A percentile compares a stretch with the other conserved stretches of the same genome.
Evolutionary conservation across 1,140 invertebrate species (phyloP).

Genomic region (Heliconius melpomene): DNA sequence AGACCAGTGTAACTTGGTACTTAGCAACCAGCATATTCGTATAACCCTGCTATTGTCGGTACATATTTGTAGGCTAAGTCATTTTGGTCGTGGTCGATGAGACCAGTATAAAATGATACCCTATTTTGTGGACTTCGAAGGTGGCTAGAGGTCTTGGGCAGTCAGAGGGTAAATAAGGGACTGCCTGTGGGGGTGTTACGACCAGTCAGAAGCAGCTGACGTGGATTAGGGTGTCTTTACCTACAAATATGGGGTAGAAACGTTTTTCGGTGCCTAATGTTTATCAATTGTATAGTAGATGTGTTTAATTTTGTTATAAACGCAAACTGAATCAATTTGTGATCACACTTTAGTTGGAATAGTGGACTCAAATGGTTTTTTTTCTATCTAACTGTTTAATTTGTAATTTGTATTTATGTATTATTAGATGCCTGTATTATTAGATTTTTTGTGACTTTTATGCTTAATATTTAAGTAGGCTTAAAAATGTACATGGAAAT

Average conservation of each 20-base stretch:
- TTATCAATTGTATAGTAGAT: constrained; percentile 44
- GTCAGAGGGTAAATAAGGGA: constrained; percentile 63
- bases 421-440: too few relatives aligned
- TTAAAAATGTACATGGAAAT: too few relatives aligned
- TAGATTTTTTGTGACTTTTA: too few relatives aligned
- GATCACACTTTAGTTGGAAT: constrained; percentile 11
- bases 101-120: constrained; percentile 54
- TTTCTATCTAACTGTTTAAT: not conserved
- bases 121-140: constrained; percentile 35
- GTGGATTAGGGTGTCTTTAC: constrained; percentile 77
- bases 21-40: constrained; percentile 36
- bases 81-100: constrained; percentile 44
- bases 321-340: constrained; percentile 33
- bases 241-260: constrained; percentile 63
- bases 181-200: constrained; percentile 52
- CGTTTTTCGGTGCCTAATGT: constrained; percentile 53
- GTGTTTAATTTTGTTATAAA: constrained; percentile 42
- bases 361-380: not conserved
- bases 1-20: constrained; percentile 45
- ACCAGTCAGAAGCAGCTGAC: constrained; percentile 78
- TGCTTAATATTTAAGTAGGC: too few relatives aligned
- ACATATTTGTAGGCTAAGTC: constrained; percentile 46
- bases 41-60: constrained; percentile 30
- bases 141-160: constrained; percentile 45
- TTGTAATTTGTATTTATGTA: not conserved